These are phyloP conservation scores for Cirrhinus mrigala DNA, from an alignment of 2,797 vertebrate species.

Conservation along the genomic window DNA sequence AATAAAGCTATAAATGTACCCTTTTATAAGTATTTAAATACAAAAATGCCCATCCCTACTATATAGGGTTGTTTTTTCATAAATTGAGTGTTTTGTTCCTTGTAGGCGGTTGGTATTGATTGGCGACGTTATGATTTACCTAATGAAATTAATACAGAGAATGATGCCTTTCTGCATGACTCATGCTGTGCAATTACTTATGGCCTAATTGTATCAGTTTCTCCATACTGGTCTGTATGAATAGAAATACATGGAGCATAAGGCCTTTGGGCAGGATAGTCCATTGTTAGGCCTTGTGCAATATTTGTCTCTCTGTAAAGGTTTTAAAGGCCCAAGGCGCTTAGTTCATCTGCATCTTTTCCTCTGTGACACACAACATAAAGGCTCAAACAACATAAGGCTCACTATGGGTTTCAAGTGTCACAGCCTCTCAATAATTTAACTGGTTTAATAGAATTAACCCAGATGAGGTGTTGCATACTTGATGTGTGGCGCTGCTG, in stretches of 20 bases:
- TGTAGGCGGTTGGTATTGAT: slow-evolving; percentile 52
- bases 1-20: not conserved
- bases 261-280: not conserved
- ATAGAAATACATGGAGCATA: not conserved
- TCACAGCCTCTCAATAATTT: slow-evolving; percentile 52
- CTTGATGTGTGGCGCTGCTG: slow-evolving; percentile 30
- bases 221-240: slow-evolving; percentile 27
- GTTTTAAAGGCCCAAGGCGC: not conserved
- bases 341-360: not conserved
- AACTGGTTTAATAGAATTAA: slow-evolving; percentile 50
- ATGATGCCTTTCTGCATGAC: slow-evolving; percentile 59
- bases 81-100: not conserved
- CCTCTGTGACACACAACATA: slow-evolving; percentile 8
- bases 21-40: too few relatives aligned
- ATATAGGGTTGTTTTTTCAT: not conserved
- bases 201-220: slow-evolving; percentile 56
- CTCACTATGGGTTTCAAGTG: slow-evolving; percentile 37
- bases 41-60: not conserved
- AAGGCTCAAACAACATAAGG: slow-evolving; percentile 17
- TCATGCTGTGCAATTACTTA: slow-evolving; percentile 59
- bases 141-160: slow-evolving; percentile 58
- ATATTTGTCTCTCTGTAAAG: not conserved
- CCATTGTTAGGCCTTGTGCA: slow-evolving; percentile 2
- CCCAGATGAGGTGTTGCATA: slow-evolving; percentile 37
- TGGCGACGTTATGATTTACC: slow-evolving; percentile 22